phyloP scores from a whole-genome alignment of 2,888 invertebrate species.

The Eupithecia abbreviata region DNA sequence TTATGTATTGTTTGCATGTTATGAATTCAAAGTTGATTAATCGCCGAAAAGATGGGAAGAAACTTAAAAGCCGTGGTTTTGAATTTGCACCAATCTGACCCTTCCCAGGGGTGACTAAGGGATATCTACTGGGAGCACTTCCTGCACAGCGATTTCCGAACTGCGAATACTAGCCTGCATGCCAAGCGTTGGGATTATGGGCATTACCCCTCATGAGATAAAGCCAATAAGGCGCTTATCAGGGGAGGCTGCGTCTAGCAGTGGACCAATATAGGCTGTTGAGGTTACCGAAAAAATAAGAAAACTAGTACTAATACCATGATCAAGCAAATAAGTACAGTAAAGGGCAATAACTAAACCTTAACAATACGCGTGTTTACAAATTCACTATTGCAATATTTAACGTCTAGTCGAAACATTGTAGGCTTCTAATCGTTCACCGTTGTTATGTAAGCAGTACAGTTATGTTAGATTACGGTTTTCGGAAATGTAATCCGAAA shows the following conservation, averaged over 20 bases:
- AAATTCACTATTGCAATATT: constrained; percentile 47
- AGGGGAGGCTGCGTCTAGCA: too few relatives aligned
- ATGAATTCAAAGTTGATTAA: background rate
- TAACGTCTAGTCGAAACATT: constrained; percentile 52
- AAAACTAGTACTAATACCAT: background rate
- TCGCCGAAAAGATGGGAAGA: background rate
- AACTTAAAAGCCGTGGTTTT: too few relatives aligned
- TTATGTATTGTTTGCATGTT: background rate
- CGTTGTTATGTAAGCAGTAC: constrained; percentile 38
- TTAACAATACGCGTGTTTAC: constrained; percentile 56
- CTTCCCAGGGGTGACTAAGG: too few relatives aligned
- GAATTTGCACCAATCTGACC: too few relatives aligned
- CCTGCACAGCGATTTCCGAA: too few relatives aligned
- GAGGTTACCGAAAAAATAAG: background rate
- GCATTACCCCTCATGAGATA: too few relatives aligned
- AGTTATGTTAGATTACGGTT: constrained; percentile 34
- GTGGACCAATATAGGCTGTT: too few relatives aligned
- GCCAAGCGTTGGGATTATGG: too few relatives aligned
- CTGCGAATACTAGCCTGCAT: too few relatives aligned
- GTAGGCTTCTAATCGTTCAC: constrained; percentile 42
- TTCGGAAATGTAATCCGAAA: constrained; percentile 34
- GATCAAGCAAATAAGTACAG: constrained; percentile 8
- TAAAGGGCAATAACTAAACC: constrained; percentile 41
- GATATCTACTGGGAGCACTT: too few relatives aligned
- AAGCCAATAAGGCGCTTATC: too few relatives aligned